These are phyloP conservation scores for Corapipo altera DNA, from an alignment of 2,113 vertebrate genomes.

Conservation along the genomic window DNA sequence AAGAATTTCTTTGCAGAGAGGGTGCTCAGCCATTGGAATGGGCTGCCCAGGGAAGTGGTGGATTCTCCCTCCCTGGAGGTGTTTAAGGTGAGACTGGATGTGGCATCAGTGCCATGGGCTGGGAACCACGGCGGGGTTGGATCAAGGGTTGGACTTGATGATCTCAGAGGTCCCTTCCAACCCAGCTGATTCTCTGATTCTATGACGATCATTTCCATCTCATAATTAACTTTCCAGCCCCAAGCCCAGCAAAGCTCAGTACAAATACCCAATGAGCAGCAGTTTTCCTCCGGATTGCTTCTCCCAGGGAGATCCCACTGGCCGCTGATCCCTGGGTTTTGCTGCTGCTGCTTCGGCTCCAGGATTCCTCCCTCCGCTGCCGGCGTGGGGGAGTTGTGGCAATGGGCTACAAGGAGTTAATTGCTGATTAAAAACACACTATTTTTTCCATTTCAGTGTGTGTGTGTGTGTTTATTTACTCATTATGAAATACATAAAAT, in stretches of 20 bases:
- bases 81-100: too few species aligned
- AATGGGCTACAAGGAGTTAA: background rate
- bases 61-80: too few species aligned
- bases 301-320: conserved; percentile 57
- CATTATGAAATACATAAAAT: rapidly evolving
- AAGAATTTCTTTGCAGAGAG: too few species aligned
- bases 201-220: background rate
- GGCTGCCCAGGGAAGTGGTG: too few species aligned
- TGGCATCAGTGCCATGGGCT: too few species aligned
- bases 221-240: background rate
- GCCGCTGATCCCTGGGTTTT: conserved; percentile 10
- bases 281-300: conserved; percentile 8
- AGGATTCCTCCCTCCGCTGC: background rate
- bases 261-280: conserved; percentile 12
- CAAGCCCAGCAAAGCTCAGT: background rate
- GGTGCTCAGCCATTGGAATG: too few species aligned
- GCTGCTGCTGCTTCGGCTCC: conserved; percentile 28
- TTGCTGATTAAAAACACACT: background rate
- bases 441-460: background rate
- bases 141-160: too few species aligned
- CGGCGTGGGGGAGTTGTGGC: background rate
- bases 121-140: too few species aligned
- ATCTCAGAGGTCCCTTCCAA: too few species aligned
- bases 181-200: too few species aligned
- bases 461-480: rapidly evolving